Evolutionary conservation across 2,888 invertebrate species (phyloP), one percentile per base, ranked within the genome.

Genomic region (Eurois occulta): DNA sequence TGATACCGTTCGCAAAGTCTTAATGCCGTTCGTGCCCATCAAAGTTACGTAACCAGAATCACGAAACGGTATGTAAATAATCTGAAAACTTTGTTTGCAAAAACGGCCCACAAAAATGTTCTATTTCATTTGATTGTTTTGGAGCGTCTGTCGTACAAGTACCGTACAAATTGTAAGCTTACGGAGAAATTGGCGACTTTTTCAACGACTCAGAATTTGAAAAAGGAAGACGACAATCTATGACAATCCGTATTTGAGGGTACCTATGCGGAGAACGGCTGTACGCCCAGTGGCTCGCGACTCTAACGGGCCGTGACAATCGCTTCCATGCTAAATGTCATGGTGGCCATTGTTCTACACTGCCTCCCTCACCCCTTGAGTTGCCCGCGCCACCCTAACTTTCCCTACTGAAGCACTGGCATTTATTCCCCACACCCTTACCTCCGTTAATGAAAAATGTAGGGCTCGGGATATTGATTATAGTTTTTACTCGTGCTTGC

Each of bases 271-370:
- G 91, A 92, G 92, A 92, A 93, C 94, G 94, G 94, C 90, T 91
- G 94, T 95, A 91, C 94, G 95, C 93, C 92, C 91, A 91, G 94
- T 93, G 93, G 94, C 92, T 95, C 92, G 93, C 92, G 92, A 87
- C 91, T 94, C 94, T 92, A 95, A 94, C 96, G 94, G 95, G 91
- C 95, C 96, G 95, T 95, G 95, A 96, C 95, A 95, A 96, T 95
- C 94, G 95, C 94, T 95, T 96, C 95, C 95, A 95, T 95, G 95
- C 95, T 96, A 96, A 96, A 96, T 96, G 96, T 96, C 96, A 96
- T 95, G 96, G 95, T 96, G 93, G 95, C 95, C 93, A 96, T 96
- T 96, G 96, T 96, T 96, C 95, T 94, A 91, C 91, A 83, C 86
- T 86, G 82, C 88, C 89, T 86, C 91, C 89, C 89, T 80, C 88